Evolutionary conservation across 1,140 invertebrate genomes (phyloP).

Genomic region (Acromyrmex heyeri): DNA sequence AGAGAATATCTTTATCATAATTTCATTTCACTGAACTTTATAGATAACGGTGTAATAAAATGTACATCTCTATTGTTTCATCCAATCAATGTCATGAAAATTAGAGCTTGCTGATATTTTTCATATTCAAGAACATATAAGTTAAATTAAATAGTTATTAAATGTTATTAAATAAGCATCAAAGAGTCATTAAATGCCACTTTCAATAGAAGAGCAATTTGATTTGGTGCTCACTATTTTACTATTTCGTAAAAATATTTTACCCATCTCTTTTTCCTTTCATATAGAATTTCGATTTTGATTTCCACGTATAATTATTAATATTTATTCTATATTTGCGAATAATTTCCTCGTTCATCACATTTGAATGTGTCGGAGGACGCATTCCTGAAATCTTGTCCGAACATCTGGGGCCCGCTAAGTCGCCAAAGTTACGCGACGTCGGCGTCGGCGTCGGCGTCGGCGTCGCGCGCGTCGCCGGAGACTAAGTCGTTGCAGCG

Average conservation of each 20-base stretch:
- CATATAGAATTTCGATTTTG: background rate
- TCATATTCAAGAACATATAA: background rate
- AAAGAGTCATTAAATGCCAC: background rate
- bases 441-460: background rate
- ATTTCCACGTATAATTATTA: background rate
- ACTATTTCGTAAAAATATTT: background rate
- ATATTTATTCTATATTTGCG: background rate
- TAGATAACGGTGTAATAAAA: background rate
- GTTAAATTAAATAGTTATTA: background rate
- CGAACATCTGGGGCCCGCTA: constrained; percentile 8
- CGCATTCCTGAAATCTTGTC: constrained; percentile 39
- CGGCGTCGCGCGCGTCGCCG: constrained; percentile 6
- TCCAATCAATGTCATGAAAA: background rate
- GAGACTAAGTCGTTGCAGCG: constrained; percentile 48
- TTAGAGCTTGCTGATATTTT: background rate
- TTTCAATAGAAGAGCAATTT: background rate
- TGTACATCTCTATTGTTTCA: background rate
- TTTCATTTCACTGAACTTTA: constrained; percentile 5
- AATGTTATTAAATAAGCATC: background rate
- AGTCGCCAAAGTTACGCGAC: constrained; percentile 45
- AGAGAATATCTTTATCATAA: background rate
- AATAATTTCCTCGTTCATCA: constrained; percentile 1
- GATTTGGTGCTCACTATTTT: background rate
- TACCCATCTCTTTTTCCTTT: background rate
- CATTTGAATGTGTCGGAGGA: background rate